Percentiles rank a stretch among this genome's conserved stretches.
Conservation (phyloP, 2,113 vertebrate genomes). For the Crypturellus undulatus region DNA sequence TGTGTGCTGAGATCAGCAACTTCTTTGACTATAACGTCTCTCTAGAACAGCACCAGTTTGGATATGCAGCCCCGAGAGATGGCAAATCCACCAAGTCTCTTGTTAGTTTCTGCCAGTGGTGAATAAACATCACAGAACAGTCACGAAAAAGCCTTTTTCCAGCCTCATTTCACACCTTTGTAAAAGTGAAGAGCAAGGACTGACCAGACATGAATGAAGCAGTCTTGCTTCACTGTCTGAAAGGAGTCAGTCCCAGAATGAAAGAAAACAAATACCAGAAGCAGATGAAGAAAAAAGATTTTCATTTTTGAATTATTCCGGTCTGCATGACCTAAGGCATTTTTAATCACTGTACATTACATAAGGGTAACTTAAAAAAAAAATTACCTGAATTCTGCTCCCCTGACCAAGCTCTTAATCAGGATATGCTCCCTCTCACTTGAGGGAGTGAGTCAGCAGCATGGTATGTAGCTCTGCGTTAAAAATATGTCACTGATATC, state of each 20-base stretch:
- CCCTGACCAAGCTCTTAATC: background rate
- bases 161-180: background rate
- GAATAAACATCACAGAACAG: background rate
- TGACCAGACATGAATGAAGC: background rate
- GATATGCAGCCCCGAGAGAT: background rate
- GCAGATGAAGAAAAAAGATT: background rate
- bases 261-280: background rate
- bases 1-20: background rate
- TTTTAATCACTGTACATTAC: background rate
- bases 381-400: background rate
- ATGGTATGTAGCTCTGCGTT: background rate
- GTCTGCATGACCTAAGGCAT: conserved; percentile 18
- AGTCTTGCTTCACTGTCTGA: background rate
- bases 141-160: background rate
- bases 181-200: background rate
- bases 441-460: background rate
- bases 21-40: background rate
- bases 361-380: background rate
- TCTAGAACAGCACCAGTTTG: background rate
- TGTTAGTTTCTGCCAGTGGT: background rate
- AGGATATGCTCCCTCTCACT: background rate
- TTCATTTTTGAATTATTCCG: background rate
- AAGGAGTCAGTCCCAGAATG: background rate
- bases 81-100: background rate
- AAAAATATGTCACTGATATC: background rate